These are phyloP conservation scores for Telmatherina bonti DNA, from an alignment of 2,797 vertebrate genomes.

Conservation along the genomic window DNA sequence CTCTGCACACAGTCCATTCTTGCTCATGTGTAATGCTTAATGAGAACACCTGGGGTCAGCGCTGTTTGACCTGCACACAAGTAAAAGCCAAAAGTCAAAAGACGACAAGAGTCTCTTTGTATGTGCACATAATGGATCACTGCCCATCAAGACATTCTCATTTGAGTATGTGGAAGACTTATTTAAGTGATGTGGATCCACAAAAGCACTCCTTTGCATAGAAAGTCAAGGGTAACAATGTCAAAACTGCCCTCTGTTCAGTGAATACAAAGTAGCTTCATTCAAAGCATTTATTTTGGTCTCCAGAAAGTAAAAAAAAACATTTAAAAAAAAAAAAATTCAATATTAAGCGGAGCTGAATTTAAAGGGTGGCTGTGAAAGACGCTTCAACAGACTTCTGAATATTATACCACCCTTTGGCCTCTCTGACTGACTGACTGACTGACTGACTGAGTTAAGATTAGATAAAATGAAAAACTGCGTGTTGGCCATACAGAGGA, in stretches of 20 bases:
- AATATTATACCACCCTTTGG: slow-evolving; percentile 40
- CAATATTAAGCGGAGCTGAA: slow-evolving; percentile 30
- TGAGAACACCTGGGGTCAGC: slow-evolving; percentile 78
- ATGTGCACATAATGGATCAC: slow-evolving; percentile 34
- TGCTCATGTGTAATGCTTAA: slow-evolving; percentile 64
- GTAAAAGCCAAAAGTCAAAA: slow-evolving; percentile 41
- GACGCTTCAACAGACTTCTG: slow-evolving; percentile 28
- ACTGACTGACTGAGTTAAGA: slow-evolving; percentile 28
- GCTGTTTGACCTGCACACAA: slow-evolving; percentile 33
- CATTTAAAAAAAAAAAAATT: no score
- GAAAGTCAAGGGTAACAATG: slow-evolving; percentile 67
- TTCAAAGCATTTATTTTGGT: slow-evolving; percentile 38
- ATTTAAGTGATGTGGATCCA: slow-evolving; percentile 40
- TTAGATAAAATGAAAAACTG: slow-evolving; percentile 13
- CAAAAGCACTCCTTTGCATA: slow-evolving; percentile 51
- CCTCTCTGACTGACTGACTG: slow-evolving; percentile 28
- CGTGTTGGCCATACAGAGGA: slow-evolving; percentile 17
- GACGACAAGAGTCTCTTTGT: slow-evolving; percentile 25
- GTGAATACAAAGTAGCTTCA: slow-evolving; percentile 59
- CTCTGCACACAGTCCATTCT: slow-evolving; percentile 16
- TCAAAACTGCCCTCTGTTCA: slow-evolving; percentile 51
- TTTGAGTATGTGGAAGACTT: slow-evolving; percentile 39
- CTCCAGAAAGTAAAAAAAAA: slow-evolving; percentile 43
- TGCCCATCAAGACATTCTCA: slow-evolving; percentile 42
- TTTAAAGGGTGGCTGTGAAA: slow-evolving; percentile 35